A percentile compares a stretch with the other conserved stretches of the same genome.
Evolutionary conservation across 2,888 invertebrate genomes (phyloP).

Genomic region (Pollenia angustigena): DNA sequence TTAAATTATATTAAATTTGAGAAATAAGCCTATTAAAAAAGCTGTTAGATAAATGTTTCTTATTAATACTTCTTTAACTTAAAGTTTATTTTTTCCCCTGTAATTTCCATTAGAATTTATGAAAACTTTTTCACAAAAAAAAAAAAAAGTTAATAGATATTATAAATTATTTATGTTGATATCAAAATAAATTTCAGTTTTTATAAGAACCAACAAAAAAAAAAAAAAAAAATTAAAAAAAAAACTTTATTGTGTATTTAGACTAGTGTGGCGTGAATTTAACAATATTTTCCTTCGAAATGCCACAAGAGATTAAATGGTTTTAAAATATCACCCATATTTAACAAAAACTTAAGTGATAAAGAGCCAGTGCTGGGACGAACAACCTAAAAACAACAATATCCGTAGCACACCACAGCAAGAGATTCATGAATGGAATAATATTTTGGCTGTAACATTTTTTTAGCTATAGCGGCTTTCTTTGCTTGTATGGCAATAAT

Average conservation of each 20-base stretch:
- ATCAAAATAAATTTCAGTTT: background rate
- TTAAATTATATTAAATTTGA: no score
- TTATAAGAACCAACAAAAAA: constrained; percentile 13
- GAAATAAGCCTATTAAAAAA: no score
- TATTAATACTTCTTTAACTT: no score
- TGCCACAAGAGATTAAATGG: constrained; percentile 67
- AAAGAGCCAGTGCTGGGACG: background rate
- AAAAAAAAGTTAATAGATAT: constrained; percentile 2
- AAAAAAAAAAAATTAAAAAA: constrained; percentile 12
- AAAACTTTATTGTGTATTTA: background rate
- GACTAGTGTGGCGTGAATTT: background rate
- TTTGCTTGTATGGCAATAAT: constrained; percentile 13
- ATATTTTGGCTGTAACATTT: constrained; percentile 19
- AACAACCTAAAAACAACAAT: constrained; percentile 33
- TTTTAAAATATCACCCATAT: constrained; percentile 54
- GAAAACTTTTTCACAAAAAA: background rate
- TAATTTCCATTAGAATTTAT: constrained; percentile 37
- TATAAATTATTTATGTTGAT: constrained; percentile 10
- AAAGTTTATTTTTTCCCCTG: background rate
- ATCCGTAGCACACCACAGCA: background rate
- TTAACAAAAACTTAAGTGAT: constrained; percentile 36
- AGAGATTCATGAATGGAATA: background rate
- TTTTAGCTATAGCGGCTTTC: background rate
- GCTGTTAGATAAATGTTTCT: no score
- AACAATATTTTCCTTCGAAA: constrained; percentile 20